Evolutionary conservation across 2,888 invertebrate genomes (phyloP), one percentile per base, ranked within the genome.

Genomic region (Melanotus villosus): DNA sequence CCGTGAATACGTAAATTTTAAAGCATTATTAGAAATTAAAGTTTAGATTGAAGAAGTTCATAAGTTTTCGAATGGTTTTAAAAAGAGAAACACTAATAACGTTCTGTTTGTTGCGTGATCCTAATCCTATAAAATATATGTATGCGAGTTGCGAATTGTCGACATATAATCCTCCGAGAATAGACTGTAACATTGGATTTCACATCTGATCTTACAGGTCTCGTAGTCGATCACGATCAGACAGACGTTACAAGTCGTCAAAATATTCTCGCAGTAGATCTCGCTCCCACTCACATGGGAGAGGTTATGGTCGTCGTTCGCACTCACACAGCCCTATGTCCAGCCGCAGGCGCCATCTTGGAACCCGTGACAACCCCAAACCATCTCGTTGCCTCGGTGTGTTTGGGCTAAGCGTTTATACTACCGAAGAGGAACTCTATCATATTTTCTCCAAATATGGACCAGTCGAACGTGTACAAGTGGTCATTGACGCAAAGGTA

Each of bases 401-500:
- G 9, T 99, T 99, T 84, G 98, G 98, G 2, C 87, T 99, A 65
- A 97, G 95, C 81, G 90, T 97, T 62, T 93, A 94, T 85, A 99
- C 98, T 0, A 93, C 96, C 0, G 98, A 98, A 83, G 90, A 93
- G 77, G 95, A 97, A 84, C 89, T 99, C 41, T 92, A 94, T 81
- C 94, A 97, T 79, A 93, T 98, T 75, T 98, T 99, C 86, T 91
- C 92, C 47, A 95, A 96, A 83, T 98, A 92, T 83, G 98, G 98
- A 1, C 92, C 93, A 0, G 92, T 99, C 30, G 96, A 98, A 82
- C 92, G 95, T 82, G 93, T 96, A 19, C 95, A 97, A 87, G 92
- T 99, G 73, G 97, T 99, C 59, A 95, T 97, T 79, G 98, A 99
- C 86, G 96, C 96, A 50, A 97, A 97, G 91, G 94, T 94, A 84